phyloP scores from a whole-genome alignment of 1,140 invertebrate species.

The Brachionus angularis region DNA sequence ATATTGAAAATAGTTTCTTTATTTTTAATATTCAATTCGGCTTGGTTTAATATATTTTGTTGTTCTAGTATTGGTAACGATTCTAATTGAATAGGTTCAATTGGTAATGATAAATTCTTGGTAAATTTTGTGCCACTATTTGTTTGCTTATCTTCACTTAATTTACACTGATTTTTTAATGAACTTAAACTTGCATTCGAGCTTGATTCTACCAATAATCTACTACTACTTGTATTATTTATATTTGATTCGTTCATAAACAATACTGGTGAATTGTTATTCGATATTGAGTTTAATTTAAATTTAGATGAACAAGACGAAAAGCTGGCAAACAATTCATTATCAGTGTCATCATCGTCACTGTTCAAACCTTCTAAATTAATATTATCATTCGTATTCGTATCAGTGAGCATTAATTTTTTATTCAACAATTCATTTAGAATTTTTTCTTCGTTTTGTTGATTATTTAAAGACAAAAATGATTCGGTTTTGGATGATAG shows the following conservation, averaged over 20 bases:
- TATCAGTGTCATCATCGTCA: slow-evolving; percentile 54
- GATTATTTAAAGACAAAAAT: slow-evolving; percentile 48
- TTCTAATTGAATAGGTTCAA: no score
- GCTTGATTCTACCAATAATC: not conserved
- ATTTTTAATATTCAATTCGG: no score
- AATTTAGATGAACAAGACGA: slow-evolving; percentile 89
- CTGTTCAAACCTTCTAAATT: slow-evolving; percentile 12
- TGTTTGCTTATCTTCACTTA: no score
- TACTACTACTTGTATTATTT: not conserved
- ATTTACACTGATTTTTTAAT: slow-evolving; percentile 18
- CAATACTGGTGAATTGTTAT: slow-evolving; percentile 49
- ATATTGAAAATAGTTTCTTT: no score
- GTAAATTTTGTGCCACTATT: no score
- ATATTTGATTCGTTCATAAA: slow-evolving; percentile 37
- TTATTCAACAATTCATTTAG: slow-evolving; percentile 27
- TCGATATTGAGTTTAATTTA: slow-evolving; percentile 55
- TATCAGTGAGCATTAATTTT: slow-evolving; percentile 10
- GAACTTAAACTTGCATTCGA: slow-evolving; percentile 19
- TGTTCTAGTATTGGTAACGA: no score
- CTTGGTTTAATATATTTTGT: no score
- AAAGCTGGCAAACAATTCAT: slow-evolving; percentile 68
- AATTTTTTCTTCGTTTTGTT: slow-evolving; percentile 51
- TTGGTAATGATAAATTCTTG: no score
- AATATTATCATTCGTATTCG: slow-evolving; percentile 59
- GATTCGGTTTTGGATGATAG: slow-evolving; percentile 73